phyloP scores from a whole-genome alignment of 1,140 invertebrate species.

The Plodia interpunctella region DNA sequence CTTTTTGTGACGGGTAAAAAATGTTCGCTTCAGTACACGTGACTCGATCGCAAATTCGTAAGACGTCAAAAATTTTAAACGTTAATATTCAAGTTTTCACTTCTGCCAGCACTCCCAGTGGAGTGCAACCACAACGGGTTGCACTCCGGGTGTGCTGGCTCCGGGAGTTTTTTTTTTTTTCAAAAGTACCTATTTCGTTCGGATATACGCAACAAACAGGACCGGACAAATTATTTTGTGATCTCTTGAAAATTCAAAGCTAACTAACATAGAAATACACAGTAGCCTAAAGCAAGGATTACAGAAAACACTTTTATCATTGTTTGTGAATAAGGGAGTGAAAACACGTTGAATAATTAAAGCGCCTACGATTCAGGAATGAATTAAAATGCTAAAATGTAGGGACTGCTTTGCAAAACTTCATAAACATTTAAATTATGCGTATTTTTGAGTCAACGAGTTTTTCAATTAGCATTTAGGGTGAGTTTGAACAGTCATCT shows the following conservation, averaged over 20 bases:
- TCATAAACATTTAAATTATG: background rate
- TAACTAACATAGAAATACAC: background rate
- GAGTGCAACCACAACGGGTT: no score
- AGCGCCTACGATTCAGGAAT: background rate
- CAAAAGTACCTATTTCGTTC: no score
- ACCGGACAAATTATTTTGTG: no score
- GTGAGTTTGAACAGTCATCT: no score
- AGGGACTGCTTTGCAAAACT: background rate
- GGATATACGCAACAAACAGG: no score
- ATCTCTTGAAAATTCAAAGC: background rate
- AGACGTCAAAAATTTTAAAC: no score
- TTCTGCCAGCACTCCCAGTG: no score
- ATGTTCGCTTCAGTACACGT: no score
- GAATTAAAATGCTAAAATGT: background rate
- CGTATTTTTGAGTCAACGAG: background rate
- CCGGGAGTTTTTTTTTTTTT: background rate
- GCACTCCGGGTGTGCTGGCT: no score
- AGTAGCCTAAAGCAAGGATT: background rate
- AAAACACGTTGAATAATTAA: background rate
- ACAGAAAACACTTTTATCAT: background rate
- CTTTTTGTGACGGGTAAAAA: no score
- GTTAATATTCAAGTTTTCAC: no score
- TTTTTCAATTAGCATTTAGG: background rate
- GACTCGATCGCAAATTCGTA: no score
- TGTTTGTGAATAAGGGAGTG: background rate